A percentile compares a stretch with the other conserved stretches of the same genome.
Conservation (phyloP, 2,797 vertebrate genomes). For the Sebastes vulpes region DNA sequence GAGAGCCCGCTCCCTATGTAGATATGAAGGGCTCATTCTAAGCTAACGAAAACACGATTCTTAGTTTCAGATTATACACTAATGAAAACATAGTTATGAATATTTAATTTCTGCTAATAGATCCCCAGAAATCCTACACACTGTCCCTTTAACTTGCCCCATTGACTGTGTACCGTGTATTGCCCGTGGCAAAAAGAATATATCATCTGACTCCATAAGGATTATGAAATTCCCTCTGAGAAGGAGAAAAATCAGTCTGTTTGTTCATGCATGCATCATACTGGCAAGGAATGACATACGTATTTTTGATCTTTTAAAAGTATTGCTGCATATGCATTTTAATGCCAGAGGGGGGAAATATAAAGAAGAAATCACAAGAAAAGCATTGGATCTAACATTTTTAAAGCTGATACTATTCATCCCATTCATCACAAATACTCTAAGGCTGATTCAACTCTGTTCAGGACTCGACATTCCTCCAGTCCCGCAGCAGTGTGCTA, state of each 20-base stretch:
- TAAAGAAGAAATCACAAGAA: slow-evolving; percentile 20
- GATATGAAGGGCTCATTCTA: neutral
- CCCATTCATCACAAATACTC: slow-evolving; percentile 62
- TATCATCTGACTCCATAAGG: neutral
- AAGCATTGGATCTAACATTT: slow-evolving; percentile 50
- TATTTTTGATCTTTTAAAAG: slow-evolving; percentile 23
- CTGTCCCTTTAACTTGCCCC: neutral
- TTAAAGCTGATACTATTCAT: slow-evolving; percentile 69
- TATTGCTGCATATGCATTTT: slow-evolving; percentile 51
- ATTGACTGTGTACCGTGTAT: neutral
- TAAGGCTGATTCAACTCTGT: slow-evolving; percentile 63
- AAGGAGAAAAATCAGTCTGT: neutral
- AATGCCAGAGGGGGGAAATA: slow-evolving; percentile 4
- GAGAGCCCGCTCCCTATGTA: neutral
- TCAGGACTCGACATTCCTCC: slow-evolving; percentile 57
- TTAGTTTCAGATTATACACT: neutral
- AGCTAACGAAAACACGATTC: neutral
- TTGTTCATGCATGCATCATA: slow-evolving; percentile 29
- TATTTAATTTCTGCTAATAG: accelerated
- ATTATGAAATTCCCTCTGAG: neutral
- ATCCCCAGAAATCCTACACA: neutral
- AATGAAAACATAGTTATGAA: neutral
- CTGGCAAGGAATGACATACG: slow-evolving; percentile 37
- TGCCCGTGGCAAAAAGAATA: neutral
- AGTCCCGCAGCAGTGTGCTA: slow-evolving; percentile 73